Base-by-base conservation (phyloP, 2,113 vertebrate genomes). In the Colius striatus region DNA sequence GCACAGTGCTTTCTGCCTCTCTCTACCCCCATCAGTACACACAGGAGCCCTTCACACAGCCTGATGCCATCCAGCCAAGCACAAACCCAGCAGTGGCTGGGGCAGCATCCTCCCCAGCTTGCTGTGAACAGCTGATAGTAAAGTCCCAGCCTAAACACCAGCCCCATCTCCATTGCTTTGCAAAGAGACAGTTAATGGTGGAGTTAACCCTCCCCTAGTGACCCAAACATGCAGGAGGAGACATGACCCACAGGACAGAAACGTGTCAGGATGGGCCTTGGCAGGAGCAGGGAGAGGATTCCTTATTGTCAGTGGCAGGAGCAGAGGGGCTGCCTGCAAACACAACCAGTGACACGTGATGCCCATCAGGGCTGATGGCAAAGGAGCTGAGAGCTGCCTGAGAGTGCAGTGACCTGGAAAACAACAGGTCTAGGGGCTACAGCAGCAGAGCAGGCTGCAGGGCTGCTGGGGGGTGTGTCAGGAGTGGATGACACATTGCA, bases 401-500 rank as follows among this genome's bases (percentile, higher is more conserved):
- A 91, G 96, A 95, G 97, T 95, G 98, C 98, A 96, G 63, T 98
- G 98, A 98, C 98, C 98, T 98, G 98, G 97, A 98, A 98, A 98
- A 98, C 98, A 97, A 98, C 98, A 98, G 98, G 97, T 97, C 97
- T 98, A 62, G 96, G 96, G 97, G 92, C 90, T 70, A 58, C 63
- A 92, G 95, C 92, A 95, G 90, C 74, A 74, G 13, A 74, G 82
- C 85, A 70, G 92, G 89, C 97, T 92, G 91, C 94, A 92, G 96
- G 95, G 94, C 54, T 38, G 27, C 41, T 45, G 83, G 38, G 32
- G 58, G 1, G 61, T 0, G 11, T 0, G 26, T 14, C 78, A 66
- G 83, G 57, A 51, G 5, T 2, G 65, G 88, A 32, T 50, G 88
- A 34, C 57, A 93, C 57, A 1, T 6, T 25, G 45, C 54, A 61